Evolutionary conservation across 1,140 invertebrate genomes (phyloP).

Genomic region (Phenacoccus solenopsis): DNA sequence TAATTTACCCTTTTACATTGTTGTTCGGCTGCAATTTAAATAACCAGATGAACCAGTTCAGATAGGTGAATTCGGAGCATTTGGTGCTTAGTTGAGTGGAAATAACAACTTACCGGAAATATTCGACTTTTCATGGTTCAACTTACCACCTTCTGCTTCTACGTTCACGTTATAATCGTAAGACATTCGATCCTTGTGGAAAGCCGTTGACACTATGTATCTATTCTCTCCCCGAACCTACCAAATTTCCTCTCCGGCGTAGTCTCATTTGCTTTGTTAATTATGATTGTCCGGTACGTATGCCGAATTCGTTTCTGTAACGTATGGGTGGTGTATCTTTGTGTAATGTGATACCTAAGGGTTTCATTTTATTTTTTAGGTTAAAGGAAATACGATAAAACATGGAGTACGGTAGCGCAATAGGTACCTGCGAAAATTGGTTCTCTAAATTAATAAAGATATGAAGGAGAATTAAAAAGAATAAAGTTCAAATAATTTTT

Average conservation of each 20-base stretch:
- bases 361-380: no score
- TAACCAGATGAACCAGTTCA: constrained; percentile 10
- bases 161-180: not conserved
- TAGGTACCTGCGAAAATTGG: no score
- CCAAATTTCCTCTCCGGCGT: not conserved
- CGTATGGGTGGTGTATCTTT: no score
- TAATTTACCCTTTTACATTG: not conserved
- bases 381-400: no score
- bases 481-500: no score
- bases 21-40: not conserved
- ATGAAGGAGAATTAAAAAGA: no score
- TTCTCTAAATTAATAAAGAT: no score
- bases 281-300: not conserved
- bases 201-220: constrained; percentile 9
- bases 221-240: not conserved
- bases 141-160: constrained; percentile 13
- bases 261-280: not conserved
- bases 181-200: constrained; percentile 10
- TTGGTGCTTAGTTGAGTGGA: constrained; percentile 14
- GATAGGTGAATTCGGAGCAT: constrained; percentile 9
- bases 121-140: constrained; percentile 8
- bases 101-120: constrained; percentile 10
- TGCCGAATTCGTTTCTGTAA: not conserved
- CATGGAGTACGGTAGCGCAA: no score
- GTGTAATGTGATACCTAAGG: no score